A percentile compares a stretch with the other conserved stretches of the same genome.
These are phyloP conservation scores for Flexamia atlantica DNA, from an alignment of 2,888 invertebrate species.

Conservation along the genomic window DNA sequence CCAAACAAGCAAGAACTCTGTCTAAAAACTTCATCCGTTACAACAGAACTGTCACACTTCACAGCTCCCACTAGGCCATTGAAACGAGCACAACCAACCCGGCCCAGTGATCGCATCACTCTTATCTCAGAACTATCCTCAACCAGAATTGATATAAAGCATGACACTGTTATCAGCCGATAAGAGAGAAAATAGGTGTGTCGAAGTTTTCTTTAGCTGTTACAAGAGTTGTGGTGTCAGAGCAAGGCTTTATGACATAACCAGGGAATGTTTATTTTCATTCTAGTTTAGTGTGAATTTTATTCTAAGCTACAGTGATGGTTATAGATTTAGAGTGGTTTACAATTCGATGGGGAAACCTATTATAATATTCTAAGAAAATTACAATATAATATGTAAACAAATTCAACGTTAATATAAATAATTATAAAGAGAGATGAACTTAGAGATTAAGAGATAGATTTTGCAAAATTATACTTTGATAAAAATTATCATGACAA, in stretches of 20 bases:
- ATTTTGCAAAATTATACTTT: too few species aligned
- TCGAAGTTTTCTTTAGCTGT: not conserved
- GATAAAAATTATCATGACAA: too few species aligned
- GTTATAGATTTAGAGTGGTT: not conserved
- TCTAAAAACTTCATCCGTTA: constrained; percentile 39
- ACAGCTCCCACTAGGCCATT: not conserved
- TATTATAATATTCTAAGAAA: too few species aligned
- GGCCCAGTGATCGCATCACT: not conserved
- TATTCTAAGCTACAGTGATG: not conserved
- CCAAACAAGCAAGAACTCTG: not conserved
- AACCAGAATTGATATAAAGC: not conserved
- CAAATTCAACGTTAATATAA: too few species aligned
- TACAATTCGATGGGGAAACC: too few species aligned
- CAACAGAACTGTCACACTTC: not conserved
- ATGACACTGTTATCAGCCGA: not conserved
- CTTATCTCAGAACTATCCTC: not conserved
- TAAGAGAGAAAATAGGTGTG: not conserved
- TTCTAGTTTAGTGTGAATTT: not conserved
- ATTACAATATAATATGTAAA: too few species aligned
- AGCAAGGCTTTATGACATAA: not conserved
- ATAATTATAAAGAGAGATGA: too few species aligned
- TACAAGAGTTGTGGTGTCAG: not conserved
- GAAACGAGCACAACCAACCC: not conserved
- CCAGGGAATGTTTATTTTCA: not conserved
- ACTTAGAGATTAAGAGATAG: too few species aligned